Evolutionary conservation across 1,140 invertebrate species (phyloP), one percentile per base, ranked within the genome.

Genomic region (Andrena cerasifolii): DNA sequence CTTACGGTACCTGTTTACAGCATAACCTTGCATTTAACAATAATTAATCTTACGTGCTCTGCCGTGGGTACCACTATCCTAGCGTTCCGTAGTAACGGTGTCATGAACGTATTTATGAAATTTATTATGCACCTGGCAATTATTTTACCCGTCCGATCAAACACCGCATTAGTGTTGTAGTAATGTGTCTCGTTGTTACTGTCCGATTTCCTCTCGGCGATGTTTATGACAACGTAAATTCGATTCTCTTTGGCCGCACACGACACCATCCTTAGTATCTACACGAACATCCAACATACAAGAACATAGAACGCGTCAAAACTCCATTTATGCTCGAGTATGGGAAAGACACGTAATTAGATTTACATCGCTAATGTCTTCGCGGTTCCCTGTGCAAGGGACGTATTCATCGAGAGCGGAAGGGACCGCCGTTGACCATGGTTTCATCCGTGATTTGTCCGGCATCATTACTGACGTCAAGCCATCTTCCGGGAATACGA

Each of bases 401-500:
- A 76, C 74, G 26, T 88, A 83, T 47, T 87, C 78, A 0, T 78
- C 56, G 3, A 24, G 33, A n/a, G 86, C 71, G 26, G 79, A 59
- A 28, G 91, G 90, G 56, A 92, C 68, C 33, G 78, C n/a, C 4
- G 84, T 85, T 24, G 85, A 36, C 84, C 85, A 87, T 0, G 72
- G 0, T 8, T 66, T 45, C 36, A 89, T 72, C 14, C 68, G 0
- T 31, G 81, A 58, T 72, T 79, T 61, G 45, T 0, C 0, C 10
- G 87, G 73, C 40, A 83, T 10, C 3, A 65, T 0, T 18, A 74
- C 0, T 28, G 89, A 87, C 16, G 93, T 93, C 7, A 96, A 82
- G 7, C 95, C 95, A 85, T 94, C 93, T 90, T 98, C 97, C 0
- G 97, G 97, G 87, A 98, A 98, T 2, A 98, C 96, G 5, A 98